Evolutionary conservation across 2,888 invertebrate species (phyloP).

Genomic region (Pyrrhia umbra): DNA sequence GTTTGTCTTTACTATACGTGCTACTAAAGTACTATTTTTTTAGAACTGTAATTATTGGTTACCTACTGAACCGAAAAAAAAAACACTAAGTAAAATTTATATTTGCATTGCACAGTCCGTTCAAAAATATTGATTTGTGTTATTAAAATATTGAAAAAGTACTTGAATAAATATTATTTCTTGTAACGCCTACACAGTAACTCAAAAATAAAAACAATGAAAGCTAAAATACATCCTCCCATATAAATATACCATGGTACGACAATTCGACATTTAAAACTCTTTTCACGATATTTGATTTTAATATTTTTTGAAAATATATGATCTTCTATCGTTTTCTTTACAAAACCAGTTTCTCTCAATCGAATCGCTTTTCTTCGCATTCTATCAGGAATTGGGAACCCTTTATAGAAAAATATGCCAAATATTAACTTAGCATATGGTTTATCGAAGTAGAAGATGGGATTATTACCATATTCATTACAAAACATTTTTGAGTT

Average conservation of each 20-base stretch:
- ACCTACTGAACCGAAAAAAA: no score
- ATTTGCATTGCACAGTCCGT: no score
- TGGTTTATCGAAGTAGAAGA: constrained; percentile 40
- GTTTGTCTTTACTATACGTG: no score
- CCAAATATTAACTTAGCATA: constrained; percentile 25
- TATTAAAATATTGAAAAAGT: not conserved
- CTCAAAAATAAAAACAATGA: constrained; percentile 39
- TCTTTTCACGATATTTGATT: constrained; percentile 9
- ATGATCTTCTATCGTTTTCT: constrained; percentile 36
- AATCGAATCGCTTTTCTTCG: constrained; percentile 35
- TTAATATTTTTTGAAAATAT: constrained; percentile 27
- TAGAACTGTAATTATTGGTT: no score
- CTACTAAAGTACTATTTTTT: no score
- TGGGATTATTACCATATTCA: constrained; percentile 20
- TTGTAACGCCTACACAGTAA: constrained; percentile 6
- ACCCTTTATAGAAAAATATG: constrained; percentile 56
- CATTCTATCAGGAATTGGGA: constrained; percentile 43
- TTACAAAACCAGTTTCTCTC: constrained; percentile 46
- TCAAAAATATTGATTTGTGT: no score
- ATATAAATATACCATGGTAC: constrained; percentile 52
- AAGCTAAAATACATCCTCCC: constrained; percentile 22
- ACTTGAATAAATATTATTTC: no score
- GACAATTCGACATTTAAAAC: constrained; percentile 17
- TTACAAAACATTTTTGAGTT: constrained; percentile 23
- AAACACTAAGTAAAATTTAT: no score